Base-by-base conservation (phyloP, 2,797 vertebrate species). In the Rhabdomys pumilio region DNA sequence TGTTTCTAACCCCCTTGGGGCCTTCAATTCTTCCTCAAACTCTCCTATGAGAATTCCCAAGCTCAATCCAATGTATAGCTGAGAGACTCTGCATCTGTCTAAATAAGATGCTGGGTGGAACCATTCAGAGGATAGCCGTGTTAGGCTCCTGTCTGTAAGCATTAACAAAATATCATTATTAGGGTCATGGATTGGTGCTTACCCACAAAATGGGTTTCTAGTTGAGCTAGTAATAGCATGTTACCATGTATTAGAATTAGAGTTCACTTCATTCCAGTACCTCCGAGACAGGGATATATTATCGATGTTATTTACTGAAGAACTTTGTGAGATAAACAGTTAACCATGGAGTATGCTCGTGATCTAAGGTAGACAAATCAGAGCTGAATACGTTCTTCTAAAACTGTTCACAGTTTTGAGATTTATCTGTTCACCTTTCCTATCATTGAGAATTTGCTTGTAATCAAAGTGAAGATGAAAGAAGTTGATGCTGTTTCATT, bases 381-480 rank as follows among this genome's bases (percentile, higher is more conserved):
- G 72, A 94, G 14, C 89, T 53, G 47, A 86, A 14, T 2, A 67
- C 0, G 20, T 85, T n/a, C 26, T 93, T 86, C 6, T 72, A 53
- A 79, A 57, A 86, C 31, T 79, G 7, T 73, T 26, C 9, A 77
- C 12, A 41, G 1, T 89, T 41, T 63, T 34, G 5, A 55, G 11
- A 3, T 89, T 72, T 80, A 1, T 8, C 5, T 89, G 22, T 38
- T 83, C 41, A 67, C 47, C 24, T 89, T 93, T 90, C 34, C 61
- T 72, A 17, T 94, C 12, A 82, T 55, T 79, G 20, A 80, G 6
- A 19, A 0, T 57, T 1, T 59, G 1, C 24, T 79, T 86, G 75
- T 90, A 87, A 92, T 29, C 47, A 94, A 93, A 96, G 44, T 10
- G 79, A 55, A 14, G 14, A 20, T 5, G 59, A 96, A 94, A n/a